Evolutionary conservation across 2,888 invertebrate genomes (phyloP), one percentile per base, ranked within the genome.

Genomic region (Glaucopsyche alexis): DNA sequence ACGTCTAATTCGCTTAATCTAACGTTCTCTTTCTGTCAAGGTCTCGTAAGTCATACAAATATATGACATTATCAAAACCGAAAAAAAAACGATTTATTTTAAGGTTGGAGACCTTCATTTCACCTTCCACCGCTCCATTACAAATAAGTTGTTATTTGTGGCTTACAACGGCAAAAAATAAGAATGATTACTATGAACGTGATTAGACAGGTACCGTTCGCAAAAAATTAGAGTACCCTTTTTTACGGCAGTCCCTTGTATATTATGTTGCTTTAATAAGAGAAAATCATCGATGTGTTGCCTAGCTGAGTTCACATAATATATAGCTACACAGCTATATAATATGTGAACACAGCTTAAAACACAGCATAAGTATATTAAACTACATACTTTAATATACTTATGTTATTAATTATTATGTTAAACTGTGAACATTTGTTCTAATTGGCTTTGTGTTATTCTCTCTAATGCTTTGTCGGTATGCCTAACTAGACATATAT

Each of bases 111-210:
- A 77, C 81, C 81, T 80, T 80, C 78, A 79, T 79, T 79, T 79
- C 79, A 80, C 81, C 80, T 80, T 79, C 79, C 72, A 77, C 74
- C 70, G 74, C 74, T 77, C 84, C 83, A 83, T 79, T 82, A 82
- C 82, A 84, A 85, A 85, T 82, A 84, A 82, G 78, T 81, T 81
- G 82, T 85, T 85, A 85, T 86, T 85, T 85, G 82, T 82, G 79
- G 80, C 81, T 78, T 78, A 78, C 81, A 79, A 80, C 80, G 81
- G 85, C 84, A 86, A 84, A 84, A 83, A 83, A 80, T 80, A 76
- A 79, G 76, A 80, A 81, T 84, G 83, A 85, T 86, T 85, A 84
- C 84, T 69, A 47, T 47, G 80, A 78, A 83, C 83, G 82, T 87
- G 83, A 83, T 85, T 84, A 82, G 77, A 73, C 72, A 73, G 71